These are phyloP conservation scores for Phallusia fumigata DNA, from an alignment of 23 tunicate species.

Conservation along the genomic window DNA sequence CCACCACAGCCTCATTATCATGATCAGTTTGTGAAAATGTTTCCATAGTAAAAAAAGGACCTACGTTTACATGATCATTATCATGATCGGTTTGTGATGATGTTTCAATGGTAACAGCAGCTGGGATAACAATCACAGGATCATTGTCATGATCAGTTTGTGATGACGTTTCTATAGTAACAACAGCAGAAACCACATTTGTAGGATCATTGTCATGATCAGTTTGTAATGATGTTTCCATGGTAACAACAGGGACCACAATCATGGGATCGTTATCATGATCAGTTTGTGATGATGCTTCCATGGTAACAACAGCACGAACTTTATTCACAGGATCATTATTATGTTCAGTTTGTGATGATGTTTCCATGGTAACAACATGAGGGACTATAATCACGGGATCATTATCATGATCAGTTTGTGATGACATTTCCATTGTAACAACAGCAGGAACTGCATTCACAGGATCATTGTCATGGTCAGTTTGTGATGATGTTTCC, in stretches of 20 bases:
- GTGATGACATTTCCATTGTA: neutral
- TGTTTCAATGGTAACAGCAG: neutral
- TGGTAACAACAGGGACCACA: neutral
- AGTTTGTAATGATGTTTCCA: neutral
- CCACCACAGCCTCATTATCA: neutral
- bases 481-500: neutral
- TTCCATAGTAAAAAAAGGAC: neutral
- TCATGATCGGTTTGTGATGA: slow-evolving; percentile 4
- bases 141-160: slow-evolving; percentile 7
- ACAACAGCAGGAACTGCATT: neutral
- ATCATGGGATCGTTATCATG: too few species aligned
- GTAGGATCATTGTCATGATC: neutral
- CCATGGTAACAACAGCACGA: neutral
- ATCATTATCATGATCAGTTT: slow-evolving; percentile 28
- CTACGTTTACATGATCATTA: neutral
- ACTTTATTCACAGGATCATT: neutral
- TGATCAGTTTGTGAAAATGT: neutral
- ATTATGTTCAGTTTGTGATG: slow-evolving; percentile 47
- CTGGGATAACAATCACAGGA: neutral
- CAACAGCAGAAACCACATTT: neutral
- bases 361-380: slow-evolving; percentile 2
- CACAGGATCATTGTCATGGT: neutral
- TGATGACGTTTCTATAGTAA: neutral
- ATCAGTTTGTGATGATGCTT: slow-evolving; percentile 25
- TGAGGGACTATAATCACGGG: neutral